Evolutionary conservation across 1,140 invertebrate genomes (phyloP), one percentile per base, ranked within the genome.

Genomic region (Colletes gigas): DNA sequence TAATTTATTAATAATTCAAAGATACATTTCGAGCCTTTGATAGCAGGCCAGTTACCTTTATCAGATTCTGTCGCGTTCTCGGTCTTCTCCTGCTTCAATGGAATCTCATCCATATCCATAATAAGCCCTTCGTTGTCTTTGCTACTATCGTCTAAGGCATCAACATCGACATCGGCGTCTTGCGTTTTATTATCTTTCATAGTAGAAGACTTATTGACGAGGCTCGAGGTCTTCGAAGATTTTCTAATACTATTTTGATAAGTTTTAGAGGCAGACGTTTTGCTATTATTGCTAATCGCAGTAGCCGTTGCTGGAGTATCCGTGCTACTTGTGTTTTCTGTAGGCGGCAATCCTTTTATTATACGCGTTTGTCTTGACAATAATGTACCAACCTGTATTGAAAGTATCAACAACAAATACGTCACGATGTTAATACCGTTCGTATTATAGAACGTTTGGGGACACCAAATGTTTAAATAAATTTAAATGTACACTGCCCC

Each of bases 301-400:
- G 21, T 77, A 9, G 30, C n/a, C 4, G 12, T 15, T 10, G 15
- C 12, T 50, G 41, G 14, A 67, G 17, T 65, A 3, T 57, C 60
- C 50, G 44, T n/a, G 2, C 17, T 44, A 47, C 4, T 44, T 12
- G 47, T 2, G 9, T 44, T 68, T 52, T 67, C 52, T 8, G 67
- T 80, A 0, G 52, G 1, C 12, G 66, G n/a, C n/a, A 74, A 30
- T 57, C 55, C 69, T 30, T 90, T 92, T 41, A 92, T 88, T 30
- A 89, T 83, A 4, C 83, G 57, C 0, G 81, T 81, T 79, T 92
- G 91, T 7, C 57, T 89, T 21, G 81, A 86, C n/a, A 92, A 69
- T 21, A 92, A 74, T 41, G 81, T 86, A 0, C 54, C 60, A 44
- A 92, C 89, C 91, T 92, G 17, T 0, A 57, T 82, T 1, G 21